phyloP scores from a whole-genome alignment of 2,888 invertebrate species.

The Luperina testacea region DNA sequence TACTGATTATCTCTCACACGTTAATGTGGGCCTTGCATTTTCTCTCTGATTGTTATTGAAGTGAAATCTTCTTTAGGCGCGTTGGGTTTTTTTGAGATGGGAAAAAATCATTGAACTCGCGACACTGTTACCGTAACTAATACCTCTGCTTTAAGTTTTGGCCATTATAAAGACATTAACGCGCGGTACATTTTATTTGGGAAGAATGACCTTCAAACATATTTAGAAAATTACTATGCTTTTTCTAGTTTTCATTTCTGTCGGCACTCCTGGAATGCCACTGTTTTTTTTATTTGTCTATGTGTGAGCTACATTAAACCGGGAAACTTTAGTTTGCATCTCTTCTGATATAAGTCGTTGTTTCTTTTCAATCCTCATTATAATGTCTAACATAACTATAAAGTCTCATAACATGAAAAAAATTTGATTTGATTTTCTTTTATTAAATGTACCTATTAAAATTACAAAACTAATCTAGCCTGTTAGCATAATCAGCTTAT shows the following conservation, averaged over 20 bases:
- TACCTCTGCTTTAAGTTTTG: too few relatives aligned
- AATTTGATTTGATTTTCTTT: background rate
- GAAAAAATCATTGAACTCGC: too few relatives aligned
- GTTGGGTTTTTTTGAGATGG: too few relatives aligned
- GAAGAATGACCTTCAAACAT: too few relatives aligned
- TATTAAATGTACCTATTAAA: background rate
- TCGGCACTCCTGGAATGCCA: too few relatives aligned
- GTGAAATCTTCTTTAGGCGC: too few relatives aligned
- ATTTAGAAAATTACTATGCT: too few relatives aligned
- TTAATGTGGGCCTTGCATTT: conserved; percentile 34
- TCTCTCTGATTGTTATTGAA: conserved; percentile 13
- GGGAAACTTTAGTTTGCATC: conserved; percentile 1
- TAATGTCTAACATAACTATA: background rate
- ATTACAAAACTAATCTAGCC: background rate
- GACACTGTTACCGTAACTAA: too few relatives aligned
- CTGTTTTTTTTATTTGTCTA: conserved; percentile 17
- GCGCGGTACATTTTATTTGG: too few relatives aligned
- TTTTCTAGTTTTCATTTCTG: too few relatives aligned
- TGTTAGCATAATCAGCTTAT: background rate
- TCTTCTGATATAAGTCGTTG: background rate
- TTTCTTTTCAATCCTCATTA: background rate
- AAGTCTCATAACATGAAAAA: background rate
- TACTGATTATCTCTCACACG: conserved; percentile 49
- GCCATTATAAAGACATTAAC: too few relatives aligned
- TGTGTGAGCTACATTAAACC: conserved; percentile 9